These are phyloP conservation scores for Cottus gobio DNA, from an alignment of 2,113 vertebrate species.

Conservation along the genomic window DNA sequence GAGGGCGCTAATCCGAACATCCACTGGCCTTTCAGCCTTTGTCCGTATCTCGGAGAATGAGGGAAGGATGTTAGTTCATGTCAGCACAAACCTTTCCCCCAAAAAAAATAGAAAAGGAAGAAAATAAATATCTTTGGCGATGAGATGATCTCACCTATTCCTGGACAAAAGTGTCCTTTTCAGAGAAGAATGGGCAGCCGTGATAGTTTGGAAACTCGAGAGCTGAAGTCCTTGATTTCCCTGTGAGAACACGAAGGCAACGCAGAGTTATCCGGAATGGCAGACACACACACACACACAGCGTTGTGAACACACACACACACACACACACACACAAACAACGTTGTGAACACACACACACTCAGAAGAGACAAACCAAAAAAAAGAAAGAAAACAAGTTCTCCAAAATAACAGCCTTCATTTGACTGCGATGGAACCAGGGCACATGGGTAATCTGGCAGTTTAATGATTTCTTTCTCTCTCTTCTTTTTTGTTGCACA, in stretches of 20 bases:
- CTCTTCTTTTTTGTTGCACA: slow-evolving; percentile 47
- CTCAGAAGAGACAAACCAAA: slow-evolving; percentile 2
- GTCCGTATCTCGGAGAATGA: slow-evolving; percentile 16
- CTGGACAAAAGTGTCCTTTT: slow-evolving; percentile 71
- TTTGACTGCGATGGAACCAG: slow-evolving; percentile 88
- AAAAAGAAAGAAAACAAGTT: slow-evolving; percentile 60
- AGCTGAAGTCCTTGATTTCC: slow-evolving; percentile 42
- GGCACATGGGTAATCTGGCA: slow-evolving; percentile 87
- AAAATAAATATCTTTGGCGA: slow-evolving; percentile 20
- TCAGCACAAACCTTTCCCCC: slow-evolving; percentile 41
- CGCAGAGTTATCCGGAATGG: not conserved
- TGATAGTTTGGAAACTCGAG: slow-evolving; percentile 32
- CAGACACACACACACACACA: slow-evolving; percentile 16
- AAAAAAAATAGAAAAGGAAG: slow-evolving; percentile 30
- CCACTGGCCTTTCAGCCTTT: slow-evolving; percentile 7
- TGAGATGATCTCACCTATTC: slow-evolving; percentile 75
- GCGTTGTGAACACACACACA: slow-evolving; percentile 9
- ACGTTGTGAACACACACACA: slow-evolving; percentile 12
- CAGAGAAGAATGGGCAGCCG: not conserved
- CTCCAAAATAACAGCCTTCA: slow-evolving; percentile 78
- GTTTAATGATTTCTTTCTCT: slow-evolving; percentile 88
- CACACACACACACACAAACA: slow-evolving; percentile 12
- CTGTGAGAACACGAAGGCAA: slow-evolving; percentile 49
- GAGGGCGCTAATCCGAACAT: slow-evolving; percentile 14
- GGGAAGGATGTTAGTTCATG: slow-evolving; percentile 57